Evolutionary conservation across 2,888 invertebrate genomes (phyloP).

Genomic region (Aelia acuminata): DNA sequence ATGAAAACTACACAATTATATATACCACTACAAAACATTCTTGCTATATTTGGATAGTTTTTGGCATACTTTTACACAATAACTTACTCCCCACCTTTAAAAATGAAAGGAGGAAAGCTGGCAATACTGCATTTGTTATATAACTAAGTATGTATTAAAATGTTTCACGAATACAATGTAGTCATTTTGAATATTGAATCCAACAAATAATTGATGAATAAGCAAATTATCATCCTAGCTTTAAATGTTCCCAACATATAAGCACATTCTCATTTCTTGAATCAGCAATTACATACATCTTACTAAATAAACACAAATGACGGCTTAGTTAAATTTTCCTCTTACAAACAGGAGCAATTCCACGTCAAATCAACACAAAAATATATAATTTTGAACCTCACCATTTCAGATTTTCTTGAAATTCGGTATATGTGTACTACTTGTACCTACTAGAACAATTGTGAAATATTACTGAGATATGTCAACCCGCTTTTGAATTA

Average conservation of each 20-base stretch:
- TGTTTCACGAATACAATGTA: constrained; percentile 1
- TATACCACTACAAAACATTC: neutral
- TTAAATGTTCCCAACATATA: neutral
- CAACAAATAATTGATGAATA: neutral
- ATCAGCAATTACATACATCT: no score
- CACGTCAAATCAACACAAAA: no score
- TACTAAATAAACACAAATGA: neutral
- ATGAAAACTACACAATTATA: neutral
- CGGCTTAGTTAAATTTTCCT: no score
- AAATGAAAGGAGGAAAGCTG: constrained; percentile 37
- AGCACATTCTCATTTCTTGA: no score
- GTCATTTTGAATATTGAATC: neutral
- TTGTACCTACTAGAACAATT: no score
- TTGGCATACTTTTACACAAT: neutral
- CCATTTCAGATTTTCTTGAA: no score
- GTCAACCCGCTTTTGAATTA: no score
- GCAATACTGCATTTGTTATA: constrained; percentile 25
- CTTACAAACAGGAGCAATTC: no score
- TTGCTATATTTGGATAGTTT: neutral
- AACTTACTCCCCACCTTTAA: neutral
- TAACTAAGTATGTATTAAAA: neutral
- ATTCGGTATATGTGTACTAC: no score
- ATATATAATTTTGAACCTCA: no score
- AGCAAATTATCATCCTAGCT: neutral
- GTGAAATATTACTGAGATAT: no score